phyloP scores from a whole-genome alignment of 2,797 vertebrate genomes.

The Semotilus atromaculatus region DNA sequence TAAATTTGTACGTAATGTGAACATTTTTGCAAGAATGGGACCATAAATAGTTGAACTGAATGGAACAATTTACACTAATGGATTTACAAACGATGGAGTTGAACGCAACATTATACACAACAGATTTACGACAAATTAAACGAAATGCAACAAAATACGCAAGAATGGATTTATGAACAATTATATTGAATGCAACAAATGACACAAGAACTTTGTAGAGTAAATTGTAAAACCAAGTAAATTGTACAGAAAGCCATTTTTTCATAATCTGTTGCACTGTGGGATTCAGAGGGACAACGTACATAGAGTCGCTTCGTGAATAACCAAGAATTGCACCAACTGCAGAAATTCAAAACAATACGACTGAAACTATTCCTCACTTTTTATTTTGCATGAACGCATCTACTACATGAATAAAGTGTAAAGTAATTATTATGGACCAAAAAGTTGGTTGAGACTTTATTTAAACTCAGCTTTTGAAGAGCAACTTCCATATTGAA shows the following conservation, averaged over 20 bases:
- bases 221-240: too few species aligned
- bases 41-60: background rate
- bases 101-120: background rate
- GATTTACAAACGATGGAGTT: background rate
- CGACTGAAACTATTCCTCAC: background rate
- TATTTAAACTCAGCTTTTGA: background rate
- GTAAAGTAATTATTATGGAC: background rate
- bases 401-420: too few species aligned
- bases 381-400: background rate
- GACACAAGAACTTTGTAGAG: background rate
- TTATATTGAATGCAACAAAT: background rate
- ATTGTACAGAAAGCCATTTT: background rate
- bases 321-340: background rate
- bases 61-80: background rate
- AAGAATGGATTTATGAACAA: background rate
- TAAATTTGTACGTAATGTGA: background rate
- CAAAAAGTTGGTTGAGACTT: background rate
- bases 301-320: background rate
- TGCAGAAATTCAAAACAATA: background rate
- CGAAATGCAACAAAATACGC: background rate
- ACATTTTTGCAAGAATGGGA: background rate
- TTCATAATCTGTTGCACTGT: background rate
- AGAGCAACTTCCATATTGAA: background rate
- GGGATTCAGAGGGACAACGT: background rate
- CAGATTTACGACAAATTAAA: background rate